These are phyloP conservation scores for Pangasianodon hypophthalmus DNA, from an alignment of 2,113 vertebrate genomes.

Conservation along the genomic window DNA sequence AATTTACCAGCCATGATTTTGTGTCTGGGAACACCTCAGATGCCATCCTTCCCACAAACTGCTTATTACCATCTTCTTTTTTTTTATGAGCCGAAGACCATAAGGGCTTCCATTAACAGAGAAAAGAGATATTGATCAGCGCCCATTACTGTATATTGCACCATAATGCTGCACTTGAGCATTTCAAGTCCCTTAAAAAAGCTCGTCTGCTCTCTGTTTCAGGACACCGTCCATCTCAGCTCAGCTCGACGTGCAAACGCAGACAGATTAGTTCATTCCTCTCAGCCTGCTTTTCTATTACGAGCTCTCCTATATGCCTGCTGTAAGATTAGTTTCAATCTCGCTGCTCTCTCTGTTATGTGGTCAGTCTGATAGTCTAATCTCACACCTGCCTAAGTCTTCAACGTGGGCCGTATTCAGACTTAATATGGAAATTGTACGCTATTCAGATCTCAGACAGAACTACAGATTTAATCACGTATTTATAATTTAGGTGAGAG, in stretches of 20 bases:
- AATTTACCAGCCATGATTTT: conserved; percentile 1
- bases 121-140: conserved; percentile 47
- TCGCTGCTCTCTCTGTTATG: conserved; percentile 35
- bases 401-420: background rate
- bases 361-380: conserved; percentile 52
- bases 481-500: background rate
- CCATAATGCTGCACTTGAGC: background rate
- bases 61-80: conserved; percentile 22
- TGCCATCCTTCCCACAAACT: background rate
- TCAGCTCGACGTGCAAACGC: conserved; percentile 26
- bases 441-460: background rate
- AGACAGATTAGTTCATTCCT: conserved; percentile 48
- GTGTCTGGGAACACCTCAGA: background rate
- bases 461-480: background rate
- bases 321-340: conserved; percentile 50
- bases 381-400: conserved; percentile 57
- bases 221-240: background rate
- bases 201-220: conserved; percentile 33
- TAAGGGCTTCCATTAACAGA: conserved; percentile 25
- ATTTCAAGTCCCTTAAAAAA: conserved; percentile 7
- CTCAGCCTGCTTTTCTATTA: conserved; percentile 40
- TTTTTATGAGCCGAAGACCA: background rate
- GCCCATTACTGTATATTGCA: conserved; percentile 18
- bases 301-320: conserved; percentile 43
- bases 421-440: background rate